Evolutionary conservation across 2,888 invertebrate species (phyloP).

Genomic region (Lagria hirta): DNA sequence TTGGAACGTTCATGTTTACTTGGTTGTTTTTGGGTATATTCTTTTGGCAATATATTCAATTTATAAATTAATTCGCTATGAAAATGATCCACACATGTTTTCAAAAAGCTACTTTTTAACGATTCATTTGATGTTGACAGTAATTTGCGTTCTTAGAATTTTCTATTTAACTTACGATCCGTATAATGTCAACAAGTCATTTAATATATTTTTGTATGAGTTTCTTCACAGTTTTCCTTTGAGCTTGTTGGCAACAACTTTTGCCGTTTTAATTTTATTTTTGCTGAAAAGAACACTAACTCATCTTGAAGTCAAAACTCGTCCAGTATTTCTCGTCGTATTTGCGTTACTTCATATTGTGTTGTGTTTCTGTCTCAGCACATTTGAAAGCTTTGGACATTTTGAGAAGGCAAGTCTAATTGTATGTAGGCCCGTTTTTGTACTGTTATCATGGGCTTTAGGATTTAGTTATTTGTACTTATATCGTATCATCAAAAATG

Average conservation of each 20-base stretch:
- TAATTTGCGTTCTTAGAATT: constrained; percentile 79
- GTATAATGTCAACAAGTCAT: constrained; percentile 81
- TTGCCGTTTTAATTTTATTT: constrained; percentile 83
- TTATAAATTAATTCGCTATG: constrained; percentile 82
- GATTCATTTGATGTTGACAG: constrained; percentile 78
- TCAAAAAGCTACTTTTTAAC: constrained; percentile 87
- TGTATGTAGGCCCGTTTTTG: constrained; percentile 83
- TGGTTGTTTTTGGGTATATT: constrained; percentile 82
- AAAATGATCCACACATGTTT: constrained; percentile 82
- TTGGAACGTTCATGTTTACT: constrained; percentile 90
- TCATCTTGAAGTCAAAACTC: constrained; percentile 67
- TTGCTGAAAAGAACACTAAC: constrained; percentile 75
- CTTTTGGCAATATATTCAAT: constrained; percentile 82
- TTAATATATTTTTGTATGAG: constrained; percentile 77
- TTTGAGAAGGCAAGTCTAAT: constrained; percentile 58
- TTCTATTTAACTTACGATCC: constrained; percentile 90
- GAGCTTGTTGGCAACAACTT: constrained; percentile 85
- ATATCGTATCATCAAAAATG: constrained; percentile 74
- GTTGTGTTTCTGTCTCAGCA: constrained; percentile 80
- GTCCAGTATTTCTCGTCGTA: constrained; percentile 75
- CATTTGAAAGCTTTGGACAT: constrained; percentile 63
- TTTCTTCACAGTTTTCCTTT: constrained; percentile 82
- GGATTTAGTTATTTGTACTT: constrained; percentile 84
- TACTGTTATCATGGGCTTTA: constrained; percentile 79
- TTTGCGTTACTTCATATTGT: constrained; percentile 78